phyloP scores from a whole-genome alignment of 2,797 vertebrate genomes.

The Micrastur ruficollis region DNA sequence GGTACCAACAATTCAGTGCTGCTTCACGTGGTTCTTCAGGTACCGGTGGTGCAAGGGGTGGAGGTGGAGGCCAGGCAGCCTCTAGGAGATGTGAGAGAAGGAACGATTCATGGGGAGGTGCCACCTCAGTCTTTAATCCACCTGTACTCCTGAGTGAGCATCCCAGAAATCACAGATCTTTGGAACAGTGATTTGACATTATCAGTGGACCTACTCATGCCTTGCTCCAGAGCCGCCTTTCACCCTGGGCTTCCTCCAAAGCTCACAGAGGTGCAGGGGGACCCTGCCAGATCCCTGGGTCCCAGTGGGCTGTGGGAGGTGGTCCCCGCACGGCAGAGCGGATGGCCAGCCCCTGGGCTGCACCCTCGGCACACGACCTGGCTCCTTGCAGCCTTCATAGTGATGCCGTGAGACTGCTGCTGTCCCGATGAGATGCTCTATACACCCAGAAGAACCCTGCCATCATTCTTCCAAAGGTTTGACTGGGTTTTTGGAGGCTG shows the following conservation, averaged over 20 bases:
- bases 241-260: neutral
- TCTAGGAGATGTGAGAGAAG: neutral
- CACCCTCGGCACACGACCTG: neutral
- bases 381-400: neutral
- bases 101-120: accelerated
- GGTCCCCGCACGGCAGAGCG: accelerated
- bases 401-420: neutral
- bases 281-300: neutral
- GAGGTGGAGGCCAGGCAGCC: neutral
- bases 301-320: neutral
- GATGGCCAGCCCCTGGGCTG: neutral
- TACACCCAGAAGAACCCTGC: neutral
- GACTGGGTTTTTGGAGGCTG: neutral
- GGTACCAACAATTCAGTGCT: accelerated
- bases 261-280: neutral
- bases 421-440: neutral
- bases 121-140: neutral
- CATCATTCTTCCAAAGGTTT: neutral
- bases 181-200: neutral
- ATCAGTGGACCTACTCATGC: too few relatives aligned
- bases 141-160: neutral
- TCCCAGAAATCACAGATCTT: neutral
- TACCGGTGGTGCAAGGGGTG: neutral
- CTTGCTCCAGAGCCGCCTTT: neutral
- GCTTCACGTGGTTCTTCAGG: accelerated